Base-by-base conservation (phyloP, 2,888 invertebrate genomes). In the Clusia tigrina region DNA sequence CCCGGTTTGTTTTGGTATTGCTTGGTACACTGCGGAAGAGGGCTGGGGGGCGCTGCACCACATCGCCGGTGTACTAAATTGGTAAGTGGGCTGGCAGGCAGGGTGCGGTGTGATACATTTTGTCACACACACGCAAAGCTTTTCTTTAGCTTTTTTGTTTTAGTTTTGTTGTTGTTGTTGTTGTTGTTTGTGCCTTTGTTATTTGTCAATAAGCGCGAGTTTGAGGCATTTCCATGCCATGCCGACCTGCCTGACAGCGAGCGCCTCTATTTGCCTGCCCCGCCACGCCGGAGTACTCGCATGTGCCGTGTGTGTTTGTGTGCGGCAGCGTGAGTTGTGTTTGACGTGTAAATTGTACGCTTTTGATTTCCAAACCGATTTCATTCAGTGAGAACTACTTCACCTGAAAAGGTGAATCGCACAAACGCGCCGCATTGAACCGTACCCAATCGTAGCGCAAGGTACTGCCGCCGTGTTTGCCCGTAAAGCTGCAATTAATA, bases 381-480 rank as follows among this genome's bases (percentile, higher is more conserved):
- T 79, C 81, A 81, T 81, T 81, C 81, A 77, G 80, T 79, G 71
- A 74, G 77, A 74, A 78, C 76, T 72, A 80, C 81, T 81, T 78
- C 80, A 81, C 80, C 81, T 81, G 81, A 69, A 73, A 75, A 79
- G 79, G 78, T 78, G 78, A 74, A 70, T 65, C 74, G 63, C 69
- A 68, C 58, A 65, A 64, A 54, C 67, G 64, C 69, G 71, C 37
- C 69, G 68, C 69, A 69, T 26, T 58, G 24, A 54, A 51, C 53
- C 58, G 59, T 37, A 9, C 18, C 32, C 37, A 20, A 37, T 18
- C 37, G 37, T 17, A 37, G 9, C 12, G 32, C 32, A 32, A 32
- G 6, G 32, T 12, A 12, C 32, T 32, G 32, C 12, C 32, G 32
- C 12, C 12, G 32, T 32, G 32, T 32, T 32, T 6, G 6, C 12